Evolutionary conservation across 2,113 vertebrate genomes (phyloP), one percentile per base, ranked within the genome.

Genomic region (Myocastor coypus): DNA sequence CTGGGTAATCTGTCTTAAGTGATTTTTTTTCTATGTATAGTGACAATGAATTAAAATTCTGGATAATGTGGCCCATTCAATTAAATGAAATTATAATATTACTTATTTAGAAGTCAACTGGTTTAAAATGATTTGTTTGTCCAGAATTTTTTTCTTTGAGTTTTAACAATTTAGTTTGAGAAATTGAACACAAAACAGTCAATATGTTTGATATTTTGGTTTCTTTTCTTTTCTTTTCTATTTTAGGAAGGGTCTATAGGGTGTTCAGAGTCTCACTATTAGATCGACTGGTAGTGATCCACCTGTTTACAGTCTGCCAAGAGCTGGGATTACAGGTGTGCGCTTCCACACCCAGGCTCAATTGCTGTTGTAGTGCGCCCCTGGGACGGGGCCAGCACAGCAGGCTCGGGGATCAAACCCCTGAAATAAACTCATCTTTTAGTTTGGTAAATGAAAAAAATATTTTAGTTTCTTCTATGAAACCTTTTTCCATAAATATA

Each of bases 401-500:
- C 46, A 46, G 46, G 46, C 46, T 46, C 46, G 8, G 46, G 46
- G 46, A 46, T 46, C 46, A 46, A 46, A 46, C 46, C 46, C 4
- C 46, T 46, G 46, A 46, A 46, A 46, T 46, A 46, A 46, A 46
- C 46, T 46, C 46, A 46, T 46, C 46, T 46, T 46, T 46, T 46
- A 46, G 46, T 46, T 46, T 46, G 8, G 8, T 46, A 46, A 46
- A 46, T 8, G 4, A 46, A 46, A 46, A 46, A 8, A 52, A 24
- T 55, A 91, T 92, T 86, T 97, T 88, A 22, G 7, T 93, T 93
- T 83, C 28, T 66, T 80, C 42, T 61, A 83, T 73, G 82, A 50
- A 96, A 83, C 0, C 57, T 83, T 68, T 50, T 32, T 73, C 32
- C 34, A 28, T 92, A 90, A 95, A 83, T 40, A 78, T 55, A 40